Base-by-base conservation (phyloP, 92 coral and sea anemone species). In the Anthopleura xanthogrammica region DNA sequence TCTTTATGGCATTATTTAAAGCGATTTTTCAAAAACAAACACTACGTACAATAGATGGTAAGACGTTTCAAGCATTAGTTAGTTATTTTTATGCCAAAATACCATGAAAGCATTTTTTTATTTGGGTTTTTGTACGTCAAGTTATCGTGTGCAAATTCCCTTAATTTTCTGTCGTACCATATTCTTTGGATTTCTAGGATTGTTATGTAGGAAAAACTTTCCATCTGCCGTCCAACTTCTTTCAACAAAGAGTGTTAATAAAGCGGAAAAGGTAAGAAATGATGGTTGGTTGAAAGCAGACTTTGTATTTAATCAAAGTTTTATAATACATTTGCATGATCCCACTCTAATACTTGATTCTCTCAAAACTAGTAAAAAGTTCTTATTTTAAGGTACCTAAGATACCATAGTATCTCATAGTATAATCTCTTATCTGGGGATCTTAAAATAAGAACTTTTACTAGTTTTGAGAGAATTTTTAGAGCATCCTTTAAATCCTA, bases 1-100 rank as follows among this genome's bases (percentile, higher is more conserved):
- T 36, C 41, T 68, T 23, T 29, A 23, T 29, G 16, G 74, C 74
- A 10, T 68, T 68, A 68, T 68, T 68, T 29, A 68, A 68, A 68
- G 16, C 46, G 2, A 68, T 29, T 68, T 29, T 68, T 23, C 74
- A 24, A 68, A 24, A 36, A 68, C 74, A 68, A 36, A 36, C 74
- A 29, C 74, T 68, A 12, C 17, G 74, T 68, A 24, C 74, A 11
- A n/a, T 68, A 68, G 74, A 68, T 68, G 74, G 74, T 68, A 68
- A 68, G 74, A 29, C 16, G 3, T 12, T 24, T 10, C 5, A 29
- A 24, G 17, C 29, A 29, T 3, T 62, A 24, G 17, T 0, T 68
- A 10, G 4, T 68, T 4, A 68, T 23, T 29, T 29, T 2, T 68
- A 5, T 29, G 16, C 0, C 29, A 23, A 68, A 16, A 8, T 68